Conservation (phyloP, 2,888 invertebrate genomes). For the Acleris holmiana region DNA sequence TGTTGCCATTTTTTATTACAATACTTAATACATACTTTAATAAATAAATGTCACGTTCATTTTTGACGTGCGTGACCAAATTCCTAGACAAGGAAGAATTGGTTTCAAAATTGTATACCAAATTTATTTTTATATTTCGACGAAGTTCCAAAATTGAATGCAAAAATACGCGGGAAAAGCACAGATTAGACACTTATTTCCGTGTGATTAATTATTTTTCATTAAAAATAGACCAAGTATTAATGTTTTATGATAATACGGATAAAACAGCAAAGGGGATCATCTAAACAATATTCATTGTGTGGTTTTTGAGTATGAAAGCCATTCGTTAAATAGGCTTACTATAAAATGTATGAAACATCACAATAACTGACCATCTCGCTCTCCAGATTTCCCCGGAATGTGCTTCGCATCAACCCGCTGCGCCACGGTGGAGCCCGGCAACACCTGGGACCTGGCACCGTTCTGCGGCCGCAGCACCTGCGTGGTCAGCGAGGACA, state of each 20-base stretch:
- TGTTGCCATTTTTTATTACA: too few species aligned
- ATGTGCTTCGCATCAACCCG: slow-evolving; percentile 96
- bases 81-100: slow-evolving; percentile 27
- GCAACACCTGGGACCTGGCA: slow-evolving; percentile 92
- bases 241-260: too few species aligned
- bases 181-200: neutral
- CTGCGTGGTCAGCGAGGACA: slow-evolving; percentile 91
- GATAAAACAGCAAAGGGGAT: too few species aligned
- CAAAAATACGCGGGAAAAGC: neutral
- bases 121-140: slow-evolving; percentile 30
- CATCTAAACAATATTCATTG: too few species aligned
- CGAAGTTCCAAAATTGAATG: neutral
- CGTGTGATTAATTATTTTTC: too few species aligned
- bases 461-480: slow-evolving; percentile 97
- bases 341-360: too few species aligned
- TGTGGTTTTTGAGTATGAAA: too few species aligned
- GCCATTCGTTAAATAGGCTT: too few species aligned
- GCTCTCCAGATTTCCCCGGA: slow-evolving; percentile 90
- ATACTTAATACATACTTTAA: neutral
- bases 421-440: slow-evolving; percentile 94
- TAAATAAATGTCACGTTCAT: slow-evolving; percentile 7
- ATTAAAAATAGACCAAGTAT: too few species aligned
- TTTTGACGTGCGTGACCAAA: neutral
- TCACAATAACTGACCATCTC: neutral
- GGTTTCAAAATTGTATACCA: slow-evolving; percentile 39